Conservation (phyloP, 2,888 invertebrate genomes). For the Apantesis nais region DNA sequence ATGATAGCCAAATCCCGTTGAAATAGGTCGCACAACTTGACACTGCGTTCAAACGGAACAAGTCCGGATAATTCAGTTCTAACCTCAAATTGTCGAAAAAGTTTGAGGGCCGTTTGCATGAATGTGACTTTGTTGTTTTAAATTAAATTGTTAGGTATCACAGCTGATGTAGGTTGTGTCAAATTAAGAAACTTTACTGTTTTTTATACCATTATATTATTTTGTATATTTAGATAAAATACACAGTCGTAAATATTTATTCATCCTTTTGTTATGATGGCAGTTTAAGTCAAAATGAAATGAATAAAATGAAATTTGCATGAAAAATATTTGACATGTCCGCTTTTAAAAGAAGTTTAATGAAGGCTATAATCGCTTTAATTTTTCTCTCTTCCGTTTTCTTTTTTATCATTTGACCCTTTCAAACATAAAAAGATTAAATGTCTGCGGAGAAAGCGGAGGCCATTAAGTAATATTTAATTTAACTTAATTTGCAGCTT, state of each 20-base stretch:
- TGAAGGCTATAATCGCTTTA: conserved; percentile 61
- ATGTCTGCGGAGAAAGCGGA: conserved; percentile 40
- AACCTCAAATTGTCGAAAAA: conserved; percentile 41
- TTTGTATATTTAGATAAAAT: no score
- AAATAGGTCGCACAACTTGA: conserved; percentile 51
- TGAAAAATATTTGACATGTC: conserved; percentile 45
- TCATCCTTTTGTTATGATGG: background rate
- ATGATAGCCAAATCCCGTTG: conserved; percentile 45
- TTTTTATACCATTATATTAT: no score
- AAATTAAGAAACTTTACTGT: no score
- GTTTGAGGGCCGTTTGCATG: conserved; percentile 36
- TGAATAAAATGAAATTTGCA: conserved; percentile 48
- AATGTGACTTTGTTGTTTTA: conserved; percentile 27
- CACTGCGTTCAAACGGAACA: conserved; percentile 41
- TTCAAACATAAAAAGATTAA: conserved; percentile 58
- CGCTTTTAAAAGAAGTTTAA: conserved; percentile 39
- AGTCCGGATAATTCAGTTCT: conserved; percentile 48
- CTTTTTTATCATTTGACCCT: conserved; percentile 63
- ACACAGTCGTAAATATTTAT: background rate
- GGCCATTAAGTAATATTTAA: conserved; percentile 51
- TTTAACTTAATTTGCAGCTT: conserved; percentile 50
- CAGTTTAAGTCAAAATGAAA: conserved; percentile 2
- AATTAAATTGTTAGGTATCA: conserved; percentile 18
- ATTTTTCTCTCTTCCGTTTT: conserved; percentile 63
- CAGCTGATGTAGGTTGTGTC: conserved; percentile 7